Conservation (phyloP, 2,888 invertebrate genomes). For the Xylota sylvarum region DNA sequence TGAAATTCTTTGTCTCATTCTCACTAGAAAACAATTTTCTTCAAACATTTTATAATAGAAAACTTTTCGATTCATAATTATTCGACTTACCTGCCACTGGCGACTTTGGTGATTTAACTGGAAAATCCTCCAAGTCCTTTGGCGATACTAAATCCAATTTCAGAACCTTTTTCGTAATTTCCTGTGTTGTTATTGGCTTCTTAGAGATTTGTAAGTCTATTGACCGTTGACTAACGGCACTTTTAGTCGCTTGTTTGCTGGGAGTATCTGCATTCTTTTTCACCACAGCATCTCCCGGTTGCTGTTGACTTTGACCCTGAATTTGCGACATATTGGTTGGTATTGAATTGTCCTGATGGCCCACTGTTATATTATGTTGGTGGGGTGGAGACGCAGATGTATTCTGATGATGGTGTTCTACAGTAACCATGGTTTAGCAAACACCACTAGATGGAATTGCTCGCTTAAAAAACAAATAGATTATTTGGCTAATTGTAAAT, state of each 20-base stretch:
- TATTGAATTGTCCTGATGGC: constrained; percentile 33
- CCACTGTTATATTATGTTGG: constrained; percentile 53
- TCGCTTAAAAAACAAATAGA: constrained; percentile 13
- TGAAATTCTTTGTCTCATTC: too few relatives aligned
- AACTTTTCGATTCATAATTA: background rate
- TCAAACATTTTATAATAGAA: background rate
- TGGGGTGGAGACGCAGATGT: constrained; percentile 77
- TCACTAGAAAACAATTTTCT: background rate
- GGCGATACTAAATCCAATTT: constrained; percentile 83
- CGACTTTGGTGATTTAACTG: constrained; percentile 84
- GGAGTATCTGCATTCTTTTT: constrained; percentile 61
- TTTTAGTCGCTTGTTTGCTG: constrained; percentile 79
- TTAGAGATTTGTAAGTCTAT: constrained; percentile 86
- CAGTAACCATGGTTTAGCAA: constrained; percentile 82
- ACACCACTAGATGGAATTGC: constrained; percentile 77
- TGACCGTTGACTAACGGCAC: constrained; percentile 88
- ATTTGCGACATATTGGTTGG: constrained; percentile 65
- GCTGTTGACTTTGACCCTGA: constrained; percentile 44
- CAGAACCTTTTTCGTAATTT: constrained; percentile 82
- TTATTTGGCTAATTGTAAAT: constrained; percentile 4
- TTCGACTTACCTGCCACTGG: constrained; percentile 81
- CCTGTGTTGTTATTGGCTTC: constrained; percentile 84
- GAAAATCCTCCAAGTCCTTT: constrained; percentile 82
- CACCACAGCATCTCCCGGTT: constrained; percentile 30
- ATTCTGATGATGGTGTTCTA: constrained; percentile 80